Evolutionary conservation across 37 sponge, comb jelly and placozoan genomes (phyloP), one percentile per base, ranked within the genome.

Genomic region (Haliclona indistincta): DNA sequence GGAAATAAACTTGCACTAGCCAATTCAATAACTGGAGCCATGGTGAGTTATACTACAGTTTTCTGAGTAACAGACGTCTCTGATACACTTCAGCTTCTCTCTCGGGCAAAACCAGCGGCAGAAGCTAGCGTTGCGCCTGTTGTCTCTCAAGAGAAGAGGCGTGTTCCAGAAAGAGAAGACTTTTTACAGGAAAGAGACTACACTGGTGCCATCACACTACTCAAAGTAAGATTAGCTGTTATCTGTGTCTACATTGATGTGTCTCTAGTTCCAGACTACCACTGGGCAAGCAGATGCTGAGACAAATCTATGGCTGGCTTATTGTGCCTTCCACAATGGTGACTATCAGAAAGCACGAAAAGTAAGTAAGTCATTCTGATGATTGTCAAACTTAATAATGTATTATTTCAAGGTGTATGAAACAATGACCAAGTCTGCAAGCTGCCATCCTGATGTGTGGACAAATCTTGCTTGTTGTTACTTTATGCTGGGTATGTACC

Each of bases 401-500:
- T 58, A 25, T 25, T 67, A 41, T 39, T 0, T 66, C 10, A 65
- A 97, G 96, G 99, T 95, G 71, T 98, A 95, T 80, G 82, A 86
- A 43, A 33, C 15, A 20, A 63, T 98, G 54, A 68, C 80, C 35
- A 65, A 85, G 40, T 41, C 4, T 6, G 83, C 81, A 19, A 65
- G 70, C 32, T 78, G 80, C 43, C 66, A 74, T 29, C 83, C 90
- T 32, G 99, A 98, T 38, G 67, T 75, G 15, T 89, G 88, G 86
- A 43, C 45, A 26, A 82, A 92, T 41, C 77, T 99, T 17, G 96
- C 92, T 7, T 90, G 88, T 49, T 89, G 90, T 63, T 86, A 88
- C 77, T 93, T 99, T 81, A 94, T 93, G 82, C 69, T 99, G 47
- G 99, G 99, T 30, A 93, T 96, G 97, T 99, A 96, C 63, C 43